Conservation (phyloP, 2,888 invertebrate genomes). For the Agrochola litura region DNA sequence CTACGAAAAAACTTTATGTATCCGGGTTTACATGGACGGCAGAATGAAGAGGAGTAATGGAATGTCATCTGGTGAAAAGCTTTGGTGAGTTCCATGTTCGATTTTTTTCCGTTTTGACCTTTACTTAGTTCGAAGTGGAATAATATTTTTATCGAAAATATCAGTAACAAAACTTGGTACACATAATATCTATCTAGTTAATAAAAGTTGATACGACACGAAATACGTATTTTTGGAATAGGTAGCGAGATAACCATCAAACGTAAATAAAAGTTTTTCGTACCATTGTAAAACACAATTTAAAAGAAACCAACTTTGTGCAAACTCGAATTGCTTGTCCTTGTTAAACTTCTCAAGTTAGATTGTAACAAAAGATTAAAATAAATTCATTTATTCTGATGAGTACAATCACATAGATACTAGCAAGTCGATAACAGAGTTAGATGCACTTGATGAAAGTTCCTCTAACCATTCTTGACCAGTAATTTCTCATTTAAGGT, state of each 20-base stretch:
- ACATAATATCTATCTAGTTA: neutral
- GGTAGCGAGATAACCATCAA: neutral
- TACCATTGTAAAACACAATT: constrained; percentile 4
- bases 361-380: neutral
- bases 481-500: neutral
- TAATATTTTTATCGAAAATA: neutral
- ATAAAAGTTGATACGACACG: no score
- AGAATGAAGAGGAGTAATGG: constrained; percentile 32
- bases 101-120: neutral
- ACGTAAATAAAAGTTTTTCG: neutral
- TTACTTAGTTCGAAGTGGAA: neutral
- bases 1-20: constrained; percentile 56
- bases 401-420: neutral
- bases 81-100: neutral
- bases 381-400: constrained; percentile 24
- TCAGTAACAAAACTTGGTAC: neutral
- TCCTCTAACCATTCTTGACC: neutral
- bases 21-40: constrained; percentile 26
- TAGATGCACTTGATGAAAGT: neutral
- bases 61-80: constrained; percentile 34
- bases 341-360: constrained; percentile 8
- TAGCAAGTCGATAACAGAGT: constrained; percentile 1
- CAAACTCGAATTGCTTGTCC: neutral
- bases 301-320: neutral
- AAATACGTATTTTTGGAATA: neutral